Percentiles rank a stretch among this genome's conserved stretches.
Conservation (phyloP, 2,113 vertebrate genomes). For the Orthonyx spaldingii region DNA sequence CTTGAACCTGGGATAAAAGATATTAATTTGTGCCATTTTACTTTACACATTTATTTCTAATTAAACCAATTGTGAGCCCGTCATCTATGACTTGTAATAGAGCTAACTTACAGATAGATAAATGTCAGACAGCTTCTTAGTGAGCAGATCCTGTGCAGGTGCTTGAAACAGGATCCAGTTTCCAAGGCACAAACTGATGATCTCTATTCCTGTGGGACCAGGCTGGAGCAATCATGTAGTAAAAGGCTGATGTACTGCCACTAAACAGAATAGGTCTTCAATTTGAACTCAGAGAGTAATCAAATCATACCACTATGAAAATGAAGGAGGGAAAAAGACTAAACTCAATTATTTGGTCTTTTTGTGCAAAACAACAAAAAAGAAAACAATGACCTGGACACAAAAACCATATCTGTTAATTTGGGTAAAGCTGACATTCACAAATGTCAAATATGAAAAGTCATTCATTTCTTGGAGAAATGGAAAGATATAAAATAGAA, state of each 20-base stretch:
- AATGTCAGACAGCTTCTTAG: background rate
- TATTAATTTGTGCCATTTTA: background rate
- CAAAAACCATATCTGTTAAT: background rate
- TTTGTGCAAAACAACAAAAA: background rate
- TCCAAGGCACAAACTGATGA: background rate
- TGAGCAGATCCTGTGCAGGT: background rate
- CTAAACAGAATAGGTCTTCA: background rate
- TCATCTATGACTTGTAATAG: background rate
- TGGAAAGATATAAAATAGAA: background rate
- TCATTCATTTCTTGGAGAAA: background rate
- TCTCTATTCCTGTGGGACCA: background rate
- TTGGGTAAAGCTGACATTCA: background rate
- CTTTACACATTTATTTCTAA: background rate
- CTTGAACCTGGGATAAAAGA: background rate
- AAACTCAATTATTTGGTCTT: background rate
- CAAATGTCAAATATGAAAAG: background rate
- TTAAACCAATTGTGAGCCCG: background rate
- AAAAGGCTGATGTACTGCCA: background rate
- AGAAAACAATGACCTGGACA: background rate
- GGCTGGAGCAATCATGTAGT: background rate
- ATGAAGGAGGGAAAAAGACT: fast-evolving
- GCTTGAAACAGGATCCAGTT: background rate
- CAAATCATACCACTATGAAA: background rate
- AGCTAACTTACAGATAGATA: background rate
- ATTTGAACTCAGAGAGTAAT: background rate